Evolutionary conservation across 2,888 invertebrate genomes (phyloP).

Genomic region (Acrocyrtus sp.): DNA sequence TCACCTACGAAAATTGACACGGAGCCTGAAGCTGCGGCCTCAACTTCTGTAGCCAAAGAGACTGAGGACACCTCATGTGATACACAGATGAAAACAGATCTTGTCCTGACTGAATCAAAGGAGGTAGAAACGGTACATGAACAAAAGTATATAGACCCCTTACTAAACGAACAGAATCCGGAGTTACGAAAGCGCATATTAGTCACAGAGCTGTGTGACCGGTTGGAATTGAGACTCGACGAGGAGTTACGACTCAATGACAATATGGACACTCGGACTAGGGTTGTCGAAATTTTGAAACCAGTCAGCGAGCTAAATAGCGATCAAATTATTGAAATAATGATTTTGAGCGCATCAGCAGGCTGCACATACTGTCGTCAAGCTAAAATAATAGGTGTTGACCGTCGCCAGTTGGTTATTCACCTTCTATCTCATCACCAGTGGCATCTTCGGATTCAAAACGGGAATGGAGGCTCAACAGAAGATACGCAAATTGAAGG

Average conservation of each 20-base stretch:
- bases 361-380: conserved; percentile 88
- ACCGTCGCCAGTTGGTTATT: conserved; percentile 81
- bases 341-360: conserved; percentile 51
- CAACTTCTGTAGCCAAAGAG: conserved; percentile 18
- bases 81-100: background rate
- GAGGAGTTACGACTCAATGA: conserved; percentile 22
- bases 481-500: background rate
- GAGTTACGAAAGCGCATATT: conserved; percentile 51
- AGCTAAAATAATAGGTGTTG: conserved; percentile 84
- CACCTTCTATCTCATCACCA: conserved; percentile 84
- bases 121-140: background rate
- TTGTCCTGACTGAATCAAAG: background rate
- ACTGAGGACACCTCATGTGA: conserved; percentile 22
- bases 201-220: conserved; percentile 52
- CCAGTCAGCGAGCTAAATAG: background rate
- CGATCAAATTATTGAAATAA: conserved; percentile 41
- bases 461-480: background rate
- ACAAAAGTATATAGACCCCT: conserved; percentile 50
- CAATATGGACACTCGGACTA: conserved; percentile 10
- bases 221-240: conserved; percentile 10
- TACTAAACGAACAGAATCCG: conserved; percentile 55
- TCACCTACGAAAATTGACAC: background rate
- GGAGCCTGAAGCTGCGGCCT: background rate
- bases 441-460: conserved; percentile 65
- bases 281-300: conserved; percentile 2